Evolutionary conservation across 2,888 invertebrate species (phyloP), one percentile per base, ranked within the genome.

Genomic region (Tiliacea citrago): DNA sequence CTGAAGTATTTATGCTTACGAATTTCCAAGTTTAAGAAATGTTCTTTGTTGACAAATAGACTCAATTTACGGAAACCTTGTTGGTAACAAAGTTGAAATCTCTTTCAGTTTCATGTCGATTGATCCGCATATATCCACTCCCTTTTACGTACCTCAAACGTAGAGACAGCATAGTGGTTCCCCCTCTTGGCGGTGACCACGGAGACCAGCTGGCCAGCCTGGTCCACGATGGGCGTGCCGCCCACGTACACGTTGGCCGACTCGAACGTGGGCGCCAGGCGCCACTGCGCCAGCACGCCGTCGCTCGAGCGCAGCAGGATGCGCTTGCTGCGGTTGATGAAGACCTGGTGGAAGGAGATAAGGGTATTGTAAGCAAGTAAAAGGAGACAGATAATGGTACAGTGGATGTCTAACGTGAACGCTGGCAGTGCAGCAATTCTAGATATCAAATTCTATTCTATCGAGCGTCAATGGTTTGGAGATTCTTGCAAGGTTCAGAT

Each of bases 161-260:
- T 92, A 13, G 96, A 95, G 21, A 96, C 93, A 1, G 96, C 96
- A 79, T 96, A 96, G 79, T 95, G 93, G 87, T 94, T 94, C 21
- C 95, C 95, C 4, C 89, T 77, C 68, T 86, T 86, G 0, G 93
- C 96, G 4, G 96, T 96, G 77, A 96, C 93, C 0, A 96, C 78
- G 12, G 95, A 94, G 45, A 95, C 92, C 2, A 96, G 91, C 7
- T 87, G 90, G 10, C 95, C 95, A 42, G 86, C 88, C 75, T 91
- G 89, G 90, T 89, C 88, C 78, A 94, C 93, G 77, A 96, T 81
- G 75, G 95, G 95, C 8, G 96, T 82, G 61, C 96, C 96, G 0
- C 94, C 94, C 21, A 95, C 0, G 91, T 84, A 94, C 58, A 49
- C 67, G 92, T 96, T 96, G 85, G 89, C 82, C 3, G 96, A 96